These are phyloP conservation scores for Aphaenogaster ashmeadi DNA, from an alignment of 1,140 invertebrate species.

Conservation along the genomic window DNA sequence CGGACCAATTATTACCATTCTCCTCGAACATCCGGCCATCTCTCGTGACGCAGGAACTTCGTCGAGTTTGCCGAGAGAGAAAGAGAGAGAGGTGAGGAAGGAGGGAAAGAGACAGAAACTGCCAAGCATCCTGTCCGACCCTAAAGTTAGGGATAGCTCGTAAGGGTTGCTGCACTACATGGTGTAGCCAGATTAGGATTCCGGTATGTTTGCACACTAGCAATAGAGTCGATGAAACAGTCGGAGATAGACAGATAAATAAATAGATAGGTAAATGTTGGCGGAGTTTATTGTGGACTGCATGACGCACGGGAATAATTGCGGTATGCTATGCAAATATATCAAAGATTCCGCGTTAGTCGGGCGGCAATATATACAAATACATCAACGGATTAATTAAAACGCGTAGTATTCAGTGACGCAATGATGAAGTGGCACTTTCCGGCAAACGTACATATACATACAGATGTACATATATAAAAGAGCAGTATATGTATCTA, in stretches of 20 bases:
- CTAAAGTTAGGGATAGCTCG: conserved; percentile 15
- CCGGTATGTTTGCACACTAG: conserved; percentile 9
- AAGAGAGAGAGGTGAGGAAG: not conserved
- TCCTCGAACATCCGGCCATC: conserved; percentile 22
- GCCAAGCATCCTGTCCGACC: not conserved
- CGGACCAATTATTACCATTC: conserved; percentile 39
- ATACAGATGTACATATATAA: not conserved
- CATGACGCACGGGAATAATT: conserved; percentile 37
- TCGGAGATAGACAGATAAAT: not conserved
- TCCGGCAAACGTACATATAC: not conserved
- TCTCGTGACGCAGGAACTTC: not conserved
- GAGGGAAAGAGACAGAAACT: not conserved
- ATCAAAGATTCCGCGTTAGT: conserved; percentile 10
- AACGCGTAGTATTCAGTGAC: not conserved
- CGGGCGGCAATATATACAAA: not conserved
- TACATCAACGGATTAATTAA: conserved; percentile 26
- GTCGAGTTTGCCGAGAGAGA: not conserved
- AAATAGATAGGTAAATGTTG: not conserved
- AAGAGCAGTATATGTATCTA: not conserved
- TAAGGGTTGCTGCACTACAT: not conserved
- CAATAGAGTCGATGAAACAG: not conserved
- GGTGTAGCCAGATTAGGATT: conserved; percentile 13
- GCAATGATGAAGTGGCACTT: not conserved
- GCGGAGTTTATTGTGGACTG: not conserved
- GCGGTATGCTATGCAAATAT: not conserved